phyloP scores from a whole-genome alignment of 2,797 vertebrate species.

The Salmo trutta region DNA sequence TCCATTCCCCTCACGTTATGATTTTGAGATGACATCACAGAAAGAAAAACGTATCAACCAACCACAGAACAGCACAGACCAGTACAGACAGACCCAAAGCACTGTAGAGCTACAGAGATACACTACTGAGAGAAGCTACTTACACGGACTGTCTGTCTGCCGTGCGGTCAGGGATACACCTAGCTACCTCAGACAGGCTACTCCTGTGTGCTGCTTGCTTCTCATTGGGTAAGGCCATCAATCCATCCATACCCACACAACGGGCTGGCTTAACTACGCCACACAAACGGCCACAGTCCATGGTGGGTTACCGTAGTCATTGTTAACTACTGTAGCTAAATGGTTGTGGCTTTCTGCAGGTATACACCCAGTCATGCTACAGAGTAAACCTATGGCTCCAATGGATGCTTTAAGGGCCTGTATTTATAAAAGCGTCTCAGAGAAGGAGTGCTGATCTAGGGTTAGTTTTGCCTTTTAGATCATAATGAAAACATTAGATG shows the following conservation, averaged over 20 bases:
- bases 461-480: no score
- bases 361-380: no score
- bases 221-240: conserved; percentile 58
- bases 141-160: conserved; percentile 26
- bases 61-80: conserved; percentile 40
- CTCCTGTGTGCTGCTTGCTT: conserved; percentile 44
- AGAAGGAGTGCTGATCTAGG: no score
- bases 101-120: conserved; percentile 47
- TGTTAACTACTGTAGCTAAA: no score
- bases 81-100: conserved; percentile 58
- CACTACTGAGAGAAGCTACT: conserved; percentile 62
- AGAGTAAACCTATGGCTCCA: no score
- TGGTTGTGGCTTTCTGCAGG: no score
- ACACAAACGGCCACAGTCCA: conserved; percentile 25
- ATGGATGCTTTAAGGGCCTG: no score
- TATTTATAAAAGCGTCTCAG: no score
- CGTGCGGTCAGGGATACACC: conserved; percentile 40
- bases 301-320: neutral
- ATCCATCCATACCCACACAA: conserved; percentile 11
- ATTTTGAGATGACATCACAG: conserved; percentile 15
- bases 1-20: conserved; percentile 29
- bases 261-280: conserved; percentile 22
- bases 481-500: no score
- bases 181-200: conserved; percentile 38
- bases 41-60: neutral